Evolutionary conservation across 2,888 invertebrate species (phyloP).

Genomic region (Microdon myrmicae): DNA sequence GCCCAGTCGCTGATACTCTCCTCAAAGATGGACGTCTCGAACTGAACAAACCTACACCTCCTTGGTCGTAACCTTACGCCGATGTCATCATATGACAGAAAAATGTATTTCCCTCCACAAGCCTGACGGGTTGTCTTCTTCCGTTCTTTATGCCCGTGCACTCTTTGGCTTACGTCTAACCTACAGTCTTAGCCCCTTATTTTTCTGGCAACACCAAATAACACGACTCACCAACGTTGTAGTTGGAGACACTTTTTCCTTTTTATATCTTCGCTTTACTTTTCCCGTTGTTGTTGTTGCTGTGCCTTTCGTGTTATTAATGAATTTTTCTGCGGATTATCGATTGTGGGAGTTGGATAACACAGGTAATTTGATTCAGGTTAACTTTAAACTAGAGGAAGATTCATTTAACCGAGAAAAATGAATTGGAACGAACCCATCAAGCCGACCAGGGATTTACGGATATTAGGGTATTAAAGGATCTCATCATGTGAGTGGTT

Average conservation of each 20-base stretch:
- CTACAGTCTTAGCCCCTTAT: no score
- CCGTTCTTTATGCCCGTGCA: slow-evolving; percentile 42
- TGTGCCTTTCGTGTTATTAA: slow-evolving; percentile 40
- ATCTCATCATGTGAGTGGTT: slow-evolving; percentile 29
- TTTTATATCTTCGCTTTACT: no score
- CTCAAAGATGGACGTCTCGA: no score
- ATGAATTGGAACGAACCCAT: slow-evolving; percentile 21
- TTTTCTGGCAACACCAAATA: no score
- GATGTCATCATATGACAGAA: slow-evolving; percentile 27
- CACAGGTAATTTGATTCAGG: slow-evolving; percentile 51
- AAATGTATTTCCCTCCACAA: slow-evolving; percentile 8
- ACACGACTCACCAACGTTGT: no score
- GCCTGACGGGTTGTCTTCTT: slow-evolving; percentile 31
- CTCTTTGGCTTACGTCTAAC: slow-evolving; percentile 30
- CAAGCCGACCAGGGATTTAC: slow-evolving; percentile 28
- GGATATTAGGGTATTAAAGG: no score
- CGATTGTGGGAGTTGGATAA: slow-evolving; percentile 44
- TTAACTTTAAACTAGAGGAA: slow-evolving; percentile 8
- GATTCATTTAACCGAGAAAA: slow-evolving; percentile 22
- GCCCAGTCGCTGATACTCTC: slow-evolving; percentile 1
- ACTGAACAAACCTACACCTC: slow-evolving; percentile 3
- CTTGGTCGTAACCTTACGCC: slow-evolving; percentile 13
- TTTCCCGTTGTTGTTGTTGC: no score
- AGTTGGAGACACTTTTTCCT: no score
- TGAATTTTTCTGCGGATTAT: slow-evolving; percentile 45